Conservation (phyloP, 2,797 vertebrate genomes). For the Poecilia picta region DNA sequence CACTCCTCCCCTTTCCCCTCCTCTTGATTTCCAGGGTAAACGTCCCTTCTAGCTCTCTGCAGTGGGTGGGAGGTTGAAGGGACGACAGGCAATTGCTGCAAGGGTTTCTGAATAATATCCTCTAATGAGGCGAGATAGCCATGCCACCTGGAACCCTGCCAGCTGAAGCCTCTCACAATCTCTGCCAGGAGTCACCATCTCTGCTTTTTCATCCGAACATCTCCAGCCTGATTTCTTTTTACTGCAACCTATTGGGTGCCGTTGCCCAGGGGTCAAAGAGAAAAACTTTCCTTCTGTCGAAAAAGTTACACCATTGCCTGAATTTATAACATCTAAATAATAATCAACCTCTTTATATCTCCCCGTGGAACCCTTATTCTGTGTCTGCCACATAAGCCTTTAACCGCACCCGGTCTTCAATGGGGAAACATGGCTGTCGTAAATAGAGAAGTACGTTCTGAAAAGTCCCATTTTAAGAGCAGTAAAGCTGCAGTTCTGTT, state of each 20-base stretch:
- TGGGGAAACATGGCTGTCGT: constrained; percentile 6
- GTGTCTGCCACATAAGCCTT: constrained; percentile 24
- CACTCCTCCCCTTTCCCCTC: constrained; percentile 15
- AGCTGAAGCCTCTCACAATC: constrained; percentile 50
- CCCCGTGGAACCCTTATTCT: constrained; percentile 15
- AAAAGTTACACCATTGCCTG: constrained; percentile 25
- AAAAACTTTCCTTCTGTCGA: constrained; percentile 9
- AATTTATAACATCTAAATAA: constrained; percentile 36
- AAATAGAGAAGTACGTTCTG: constrained; percentile 14
- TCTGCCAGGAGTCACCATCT: constrained; percentile 48
- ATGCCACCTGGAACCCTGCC: constrained; percentile 64
- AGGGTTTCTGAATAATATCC: constrained; percentile 74
- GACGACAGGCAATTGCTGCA: constrained; percentile 51
- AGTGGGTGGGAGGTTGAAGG: constrained; percentile 26
- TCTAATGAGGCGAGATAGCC: constrained; percentile 76
- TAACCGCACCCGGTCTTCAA: not conserved
- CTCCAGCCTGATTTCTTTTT: constrained; percentile 29
- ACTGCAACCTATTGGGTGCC: constrained; percentile 10
- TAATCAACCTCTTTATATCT: constrained; percentile 19
- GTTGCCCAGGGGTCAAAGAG: constrained; percentile 12
- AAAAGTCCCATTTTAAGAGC: constrained; percentile 3
- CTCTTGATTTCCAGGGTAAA: constrained; percentile 65
- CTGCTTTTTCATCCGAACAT: constrained; percentile 54
- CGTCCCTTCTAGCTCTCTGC: constrained; percentile 54
- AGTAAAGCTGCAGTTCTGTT: not conserved